A percentile compares a stretch with the other conserved stretches of the same genome.
Conservation (phyloP, 2,797 vertebrate genomes). For the Corythornis leucogaster region DNA sequence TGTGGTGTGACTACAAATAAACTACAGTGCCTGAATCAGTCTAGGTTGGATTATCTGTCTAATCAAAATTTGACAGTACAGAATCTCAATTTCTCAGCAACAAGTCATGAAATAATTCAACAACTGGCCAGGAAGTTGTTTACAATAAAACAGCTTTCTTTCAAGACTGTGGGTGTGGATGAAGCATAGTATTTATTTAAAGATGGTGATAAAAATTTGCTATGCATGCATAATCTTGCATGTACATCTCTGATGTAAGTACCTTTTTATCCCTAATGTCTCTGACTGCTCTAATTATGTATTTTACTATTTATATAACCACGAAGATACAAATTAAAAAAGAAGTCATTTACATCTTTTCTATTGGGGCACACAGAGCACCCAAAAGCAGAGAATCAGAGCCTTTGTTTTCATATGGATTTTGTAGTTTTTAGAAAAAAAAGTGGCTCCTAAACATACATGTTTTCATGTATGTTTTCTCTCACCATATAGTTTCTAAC, state of each 20-base stretch:
- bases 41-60: conserved; percentile 5
- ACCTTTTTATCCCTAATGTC: conserved; percentile 5
- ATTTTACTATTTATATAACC: conserved; percentile 9
- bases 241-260: conserved; percentile 53
- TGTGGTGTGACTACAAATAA: neutral
- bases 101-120: conserved; percentile 28
- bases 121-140: conserved; percentile 49
- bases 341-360: neutral
- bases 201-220: conserved; percentile 37
- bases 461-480: neutral
- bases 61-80: neutral
- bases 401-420: neutral
- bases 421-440: neutral
- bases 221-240: conserved; percentile 3
- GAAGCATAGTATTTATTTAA: conserved; percentile 62
- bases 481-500: neutral
- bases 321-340: neutral
- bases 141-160: conserved; percentile 51
- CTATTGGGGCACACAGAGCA: neutral
- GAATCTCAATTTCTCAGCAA: conserved; percentile 32
- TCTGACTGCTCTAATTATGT: conserved; percentile 20
- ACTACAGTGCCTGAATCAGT: neutral
- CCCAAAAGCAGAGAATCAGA: neutral
- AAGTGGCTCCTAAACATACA: neutral
- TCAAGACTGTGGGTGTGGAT: conserved; percentile 46